Conservation (phyloP, 2,888 invertebrate genomes). For the Pollenia angustigena region DNA sequence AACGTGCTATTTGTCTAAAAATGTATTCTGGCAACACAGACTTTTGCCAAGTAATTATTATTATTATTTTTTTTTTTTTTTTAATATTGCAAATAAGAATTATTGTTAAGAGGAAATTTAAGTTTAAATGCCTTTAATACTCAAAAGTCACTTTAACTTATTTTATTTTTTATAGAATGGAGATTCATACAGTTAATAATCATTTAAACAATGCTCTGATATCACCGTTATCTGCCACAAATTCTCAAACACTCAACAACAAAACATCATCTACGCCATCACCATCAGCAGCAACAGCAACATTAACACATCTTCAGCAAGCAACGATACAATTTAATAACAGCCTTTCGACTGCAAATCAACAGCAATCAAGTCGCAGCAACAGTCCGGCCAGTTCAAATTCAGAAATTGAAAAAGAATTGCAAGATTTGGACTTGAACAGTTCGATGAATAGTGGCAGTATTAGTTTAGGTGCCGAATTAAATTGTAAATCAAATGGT, state of each 20-base stretch:
- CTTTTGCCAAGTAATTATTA: too few species aligned
- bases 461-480: slow-evolving; percentile 77
- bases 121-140: too few species aligned
- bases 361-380: slow-evolving; percentile 84
- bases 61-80: too few species aligned
- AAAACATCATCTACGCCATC: slow-evolving; percentile 49
- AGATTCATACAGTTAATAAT: slow-evolving; percentile 81
- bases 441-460: slow-evolving; percentile 79
- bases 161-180: slow-evolving; percentile 78
- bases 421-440: slow-evolving; percentile 85
- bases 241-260: slow-evolving; percentile 73
- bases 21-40: too few species aligned
- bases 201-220: slow-evolving; percentile 79
- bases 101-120: too few species aligned
- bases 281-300: slow-evolving; percentile 71
- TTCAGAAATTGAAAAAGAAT: slow-evolving; percentile 87
- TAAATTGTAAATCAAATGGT: slow-evolving; percentile 80
- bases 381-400: slow-evolving; percentile 87
- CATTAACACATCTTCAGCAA: slow-evolving; percentile 53
- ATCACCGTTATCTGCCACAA: slow-evolving; percentile 72
- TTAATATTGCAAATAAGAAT: too few species aligned
- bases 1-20: too few species aligned
- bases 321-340: slow-evolving; percentile 74
- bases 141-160: neutral
- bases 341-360: slow-evolving; percentile 42